A percentile compares a stretch with the other conserved stretches of the same genome.
Conservation (phyloP, 2,888 invertebrate species). For the Phorcus lineatus region DNA sequence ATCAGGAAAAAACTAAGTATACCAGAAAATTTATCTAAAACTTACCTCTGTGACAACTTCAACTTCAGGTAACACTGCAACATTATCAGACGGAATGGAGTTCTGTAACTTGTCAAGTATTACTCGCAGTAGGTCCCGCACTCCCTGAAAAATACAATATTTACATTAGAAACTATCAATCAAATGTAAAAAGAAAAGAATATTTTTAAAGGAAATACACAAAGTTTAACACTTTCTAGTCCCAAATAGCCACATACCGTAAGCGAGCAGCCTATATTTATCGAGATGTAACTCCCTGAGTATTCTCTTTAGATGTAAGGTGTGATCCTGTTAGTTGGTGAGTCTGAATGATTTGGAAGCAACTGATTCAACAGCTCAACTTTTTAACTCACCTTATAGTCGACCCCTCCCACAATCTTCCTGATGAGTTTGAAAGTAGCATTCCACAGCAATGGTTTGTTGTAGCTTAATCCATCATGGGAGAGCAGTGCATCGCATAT, state of each 20-base stretch:
- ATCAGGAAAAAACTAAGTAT: no score
- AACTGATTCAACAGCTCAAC: no score
- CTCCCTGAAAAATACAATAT: constrained; percentile 69
- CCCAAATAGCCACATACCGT: no score
- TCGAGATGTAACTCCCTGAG: no score
- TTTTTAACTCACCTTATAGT: constrained; percentile 85
- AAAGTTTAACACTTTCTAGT: no score
- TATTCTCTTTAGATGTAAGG: no score
- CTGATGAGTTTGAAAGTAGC: constrained; percentile 89
- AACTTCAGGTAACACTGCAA: constrained; percentile 87
- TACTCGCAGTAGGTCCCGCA: constrained; percentile 75
- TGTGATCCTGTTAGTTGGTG: no score
- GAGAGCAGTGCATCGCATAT: constrained; percentile 91
- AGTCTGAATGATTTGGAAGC: no score
- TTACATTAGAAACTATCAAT: background rate
- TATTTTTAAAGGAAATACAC: no score
- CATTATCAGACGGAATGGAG: constrained; percentile 86
- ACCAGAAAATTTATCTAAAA: background rate
- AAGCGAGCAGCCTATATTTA: no score
- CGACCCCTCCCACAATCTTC: constrained; percentile 91
- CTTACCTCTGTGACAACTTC: constrained; percentile 84
- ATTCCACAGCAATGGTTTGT: constrained; percentile 91
- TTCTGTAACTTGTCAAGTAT: constrained; percentile 89
- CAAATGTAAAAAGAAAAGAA: background rate
- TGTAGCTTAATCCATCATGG: constrained; percentile 88